Conservation (phyloP, 2,113 vertebrate genomes). For the Etheostoma cragini region DNA sequence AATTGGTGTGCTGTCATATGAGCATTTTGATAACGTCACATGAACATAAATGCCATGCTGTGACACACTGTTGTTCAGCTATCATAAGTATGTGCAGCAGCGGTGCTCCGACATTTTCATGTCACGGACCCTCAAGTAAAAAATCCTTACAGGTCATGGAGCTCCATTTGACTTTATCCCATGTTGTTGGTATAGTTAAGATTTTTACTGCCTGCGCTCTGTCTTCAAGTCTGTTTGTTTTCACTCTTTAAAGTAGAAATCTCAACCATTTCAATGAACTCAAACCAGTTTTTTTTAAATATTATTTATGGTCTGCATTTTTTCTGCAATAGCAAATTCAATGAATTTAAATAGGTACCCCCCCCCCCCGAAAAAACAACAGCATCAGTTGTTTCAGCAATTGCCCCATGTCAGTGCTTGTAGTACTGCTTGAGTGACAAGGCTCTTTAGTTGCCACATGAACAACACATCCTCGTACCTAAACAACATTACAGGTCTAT, state of each 20-base stretch:
- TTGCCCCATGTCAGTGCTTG: not conserved
- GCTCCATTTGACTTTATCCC: conserved; percentile 37
- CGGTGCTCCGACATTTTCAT: conserved; percentile 34
- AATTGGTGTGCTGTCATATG: conserved; percentile 73
- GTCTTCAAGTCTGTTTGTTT: not conserved
- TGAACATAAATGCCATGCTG: conserved; percentile 63
- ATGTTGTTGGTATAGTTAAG: conserved; percentile 8
- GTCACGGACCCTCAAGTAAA: conserved; percentile 34
- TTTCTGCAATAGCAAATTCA: not conserved
- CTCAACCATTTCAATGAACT: not conserved
- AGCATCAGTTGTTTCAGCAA: not conserved
- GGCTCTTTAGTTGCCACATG: too few relatives aligned
- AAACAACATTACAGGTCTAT: too few relatives aligned
- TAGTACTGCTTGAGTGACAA: too few relatives aligned
- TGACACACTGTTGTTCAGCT: conserved; percentile 43
- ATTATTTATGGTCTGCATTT: not conserved
- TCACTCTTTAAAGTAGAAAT: not conserved
- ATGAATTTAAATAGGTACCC: not conserved
- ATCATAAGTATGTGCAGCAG: conserved; percentile 52
- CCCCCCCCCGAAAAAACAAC: not conserved
- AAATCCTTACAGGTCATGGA: conserved; percentile 63
- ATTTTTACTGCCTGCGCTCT: not conserved
- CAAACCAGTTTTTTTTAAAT: not conserved
- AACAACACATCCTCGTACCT: too few relatives aligned
- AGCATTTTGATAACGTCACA: conserved; percentile 78